Evolutionary conservation across 2,888 invertebrate genomes (phyloP), one percentile per base, ranked within the genome.

Genomic region (Conus canariensis): DNA sequence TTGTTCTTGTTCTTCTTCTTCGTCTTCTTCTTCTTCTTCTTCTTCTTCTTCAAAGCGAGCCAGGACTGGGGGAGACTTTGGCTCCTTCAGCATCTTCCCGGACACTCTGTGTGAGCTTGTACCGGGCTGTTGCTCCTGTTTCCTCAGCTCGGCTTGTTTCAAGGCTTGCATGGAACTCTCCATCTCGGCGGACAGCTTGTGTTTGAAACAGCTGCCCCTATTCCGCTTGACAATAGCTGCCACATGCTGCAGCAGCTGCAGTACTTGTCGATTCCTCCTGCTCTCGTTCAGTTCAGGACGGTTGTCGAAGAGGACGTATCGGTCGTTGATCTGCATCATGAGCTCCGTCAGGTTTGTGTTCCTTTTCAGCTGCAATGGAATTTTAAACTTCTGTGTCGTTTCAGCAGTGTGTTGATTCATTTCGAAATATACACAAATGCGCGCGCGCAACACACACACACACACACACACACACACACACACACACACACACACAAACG

Each of bases 231-330:
- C 83, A 9, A 83, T 8, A 0, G 56, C 83, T 4, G 6, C 14
- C 22, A 83, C 83, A 8, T 83, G 56, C 56, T 14, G 16, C 58
- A 83, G 58, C 83, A 83, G 58, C 14, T 16, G 22, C 9, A 58
- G 45, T 45, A 45, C 45, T 45, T 45, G 45, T 45, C 45, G 45
- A 45, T 45, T 45, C 45, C 45, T 45, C 45, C 45, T 45, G 45
- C 45, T 45, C 45, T 45, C 45, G 45, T 45, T 45, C 56, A 83
- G 58, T 7, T 2, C 22, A 7, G 56, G 7, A 19, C 83, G 25
- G 83, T 83, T 83, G 83, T 83, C 83, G 58, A 83, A 83, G 58
- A 83, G 83, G 16, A 83, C 58, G 19, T 83, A 83, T 19, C 83
- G 83, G 58, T 83, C 58, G 56, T 58, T 19, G 56, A 30, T 58